A percentile compares a stretch with the other conserved stretches of the same genome.
phyloP scores from a whole-genome alignment of 2,888 invertebrate genomes.

The Trilocha varians region DNA sequence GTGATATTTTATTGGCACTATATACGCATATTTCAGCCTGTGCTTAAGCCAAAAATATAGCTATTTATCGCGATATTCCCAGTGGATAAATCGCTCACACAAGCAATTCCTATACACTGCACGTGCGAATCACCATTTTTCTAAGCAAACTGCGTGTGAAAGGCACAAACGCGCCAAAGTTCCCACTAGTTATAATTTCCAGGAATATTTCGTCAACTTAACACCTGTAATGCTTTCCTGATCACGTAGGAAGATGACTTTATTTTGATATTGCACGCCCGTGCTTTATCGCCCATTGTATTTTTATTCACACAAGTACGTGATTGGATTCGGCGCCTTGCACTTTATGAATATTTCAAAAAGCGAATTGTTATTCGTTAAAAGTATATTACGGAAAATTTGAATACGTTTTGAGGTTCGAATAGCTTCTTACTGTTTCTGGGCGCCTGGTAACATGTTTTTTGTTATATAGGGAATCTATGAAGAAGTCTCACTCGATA shows the following conservation, averaged over 20 bases:
- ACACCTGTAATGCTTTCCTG: constrained; percentile 28
- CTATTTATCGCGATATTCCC: background rate
- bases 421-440: constrained; percentile 1
- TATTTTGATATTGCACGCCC: constrained; percentile 60
- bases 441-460: background rate
- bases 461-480: too few species aligned
- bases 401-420: background rate
- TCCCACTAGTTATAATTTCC: constrained; percentile 31
- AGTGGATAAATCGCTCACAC: background rate
- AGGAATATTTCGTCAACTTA: constrained; percentile 27
- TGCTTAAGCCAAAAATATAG: too few species aligned
- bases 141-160: background rate
- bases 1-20: too few species aligned
- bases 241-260: constrained; percentile 60
- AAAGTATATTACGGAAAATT: background rate
- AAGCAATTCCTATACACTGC: background rate
- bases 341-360: background rate
- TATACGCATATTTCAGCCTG: too few species aligned
- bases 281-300: constrained; percentile 57
- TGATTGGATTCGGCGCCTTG: constrained; percentile 10
- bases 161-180: constrained; percentile 17
- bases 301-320: constrained; percentile 26
- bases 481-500: too few species aligned
- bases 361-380: constrained; percentile 5
- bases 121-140: constrained; percentile 6